Base-by-base conservation (phyloP, 1,140 invertebrate species). In the Penaeus chinensis region DNA sequence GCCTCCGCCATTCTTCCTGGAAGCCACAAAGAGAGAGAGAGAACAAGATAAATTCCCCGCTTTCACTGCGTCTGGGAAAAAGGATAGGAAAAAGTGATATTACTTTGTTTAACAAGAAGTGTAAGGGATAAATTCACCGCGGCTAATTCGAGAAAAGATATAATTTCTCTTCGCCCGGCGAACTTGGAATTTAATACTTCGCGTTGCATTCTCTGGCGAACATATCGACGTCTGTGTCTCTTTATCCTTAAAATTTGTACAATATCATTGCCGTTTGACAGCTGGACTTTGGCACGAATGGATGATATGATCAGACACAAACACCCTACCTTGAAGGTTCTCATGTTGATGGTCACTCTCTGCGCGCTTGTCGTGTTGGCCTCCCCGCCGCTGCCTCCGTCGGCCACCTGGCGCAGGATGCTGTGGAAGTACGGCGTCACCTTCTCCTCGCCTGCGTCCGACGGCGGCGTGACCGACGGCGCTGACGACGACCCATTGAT, bases 291-390 rank as follows among this genome's bases (percentile, higher is more conserved):
- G 37, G 7, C 18, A 16, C 20, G 27, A 63, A 27, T 4, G 13
- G 20, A 63, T 7, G 19, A 7, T 27, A 11, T 22, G 62, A n/a
- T 1, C 18, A 1, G 11, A 22, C 27, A 3, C 5, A 22, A 16
- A 18, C 16, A 24, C 20, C 79, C 24, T 47, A 89, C 89, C 87
- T 90, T 90, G 37, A 90, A 90, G 20, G 89, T 90, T 85, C 89
- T 86, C 89, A 90, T 90, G 47, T 90, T 90, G 54, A 90, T 90
- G n/a, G 89, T 89, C 8, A 90, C 89, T 84, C 89, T 76, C n/a
- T 90, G 89, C 22, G 89, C 65, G 47, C 80, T 86, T 3, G 87
- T 65, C 37, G 87, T 81, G 20, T 81, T 60, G 10, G 79, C 79
- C 84, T 90, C 89, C 37, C 80, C 86, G 42, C 71, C 54, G 54